Evolutionary conservation across 2,797 vertebrate species (phyloP), one percentile per base, ranked within the genome.

Genomic region (Anguilla megastoma): DNA sequence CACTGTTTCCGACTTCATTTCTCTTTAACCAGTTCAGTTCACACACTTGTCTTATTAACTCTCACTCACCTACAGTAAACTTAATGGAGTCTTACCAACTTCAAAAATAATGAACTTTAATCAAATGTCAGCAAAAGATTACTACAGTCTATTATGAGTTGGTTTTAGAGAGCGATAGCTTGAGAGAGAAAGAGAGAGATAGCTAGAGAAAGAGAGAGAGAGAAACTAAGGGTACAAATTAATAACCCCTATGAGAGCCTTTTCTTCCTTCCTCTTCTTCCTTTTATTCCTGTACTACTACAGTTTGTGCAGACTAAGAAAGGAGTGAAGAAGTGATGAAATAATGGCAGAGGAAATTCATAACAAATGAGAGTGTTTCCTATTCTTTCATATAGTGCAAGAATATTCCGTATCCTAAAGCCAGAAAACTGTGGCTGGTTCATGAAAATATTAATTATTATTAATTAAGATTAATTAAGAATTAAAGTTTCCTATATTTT

Each of bases 311-410:
- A 58, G 14, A 52, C 6, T 52, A 10, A 58, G 56, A 58, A 58
- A 58, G 14, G 56, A 2, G 56, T 58, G 16, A 58, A 58, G 14
- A 58, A 58, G 56, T 1, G 14, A 58, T 18, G 16, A 58, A 54
- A 54, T 54, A 54, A 10, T 54, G 52, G 52, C 12, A 54, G 52
- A 24, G 21, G 21, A 16, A 63, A 63, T 18, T 18, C 21, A 63
- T 63, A 63, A 63, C 16, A 63, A 63, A 63, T 45, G 4, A 21
- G 18, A 92, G 91, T 86, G 93, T 92, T 95, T 96, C 94, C 95
- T 93, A 92, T 94, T 93, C 94, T 92, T 94, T 95, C 93, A 94
- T 94, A 94, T 94, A 95, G 92, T 92, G 93, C 91, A 94, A 90
- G 94, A 94, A 91, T 94, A 94, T 95, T 94, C 94, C 93, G 95